phyloP scores from a whole-genome alignment of 2,797 vertebrate species.

The Carapus acus region DNA sequence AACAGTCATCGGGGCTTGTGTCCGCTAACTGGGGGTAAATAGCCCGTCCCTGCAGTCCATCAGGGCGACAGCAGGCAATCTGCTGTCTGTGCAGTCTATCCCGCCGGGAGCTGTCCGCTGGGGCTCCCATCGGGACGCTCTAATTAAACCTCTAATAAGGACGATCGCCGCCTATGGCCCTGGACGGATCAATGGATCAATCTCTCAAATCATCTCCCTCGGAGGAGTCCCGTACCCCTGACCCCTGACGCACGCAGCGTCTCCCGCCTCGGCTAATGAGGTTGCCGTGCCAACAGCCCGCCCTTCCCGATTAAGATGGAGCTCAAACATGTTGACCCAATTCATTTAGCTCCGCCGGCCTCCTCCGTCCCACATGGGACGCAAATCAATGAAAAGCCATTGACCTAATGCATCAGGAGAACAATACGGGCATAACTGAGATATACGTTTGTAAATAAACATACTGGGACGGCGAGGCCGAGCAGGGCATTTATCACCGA shows the following conservation, averaged over 20 bases:
- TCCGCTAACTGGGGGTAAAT: slow-evolving; percentile 10
- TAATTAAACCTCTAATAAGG: slow-evolving; percentile 65
- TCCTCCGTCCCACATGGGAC: slow-evolving; percentile 35
- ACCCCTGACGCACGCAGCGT: slow-evolving; percentile 50
- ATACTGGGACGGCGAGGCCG: slow-evolving; percentile 22
- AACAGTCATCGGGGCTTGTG: too few species aligned
- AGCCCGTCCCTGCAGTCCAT: slow-evolving; percentile 43
- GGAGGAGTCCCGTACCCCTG: slow-evolving; percentile 41
- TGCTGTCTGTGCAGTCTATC: slow-evolving; percentile 52
- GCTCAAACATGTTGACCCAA: slow-evolving; percentile 60
- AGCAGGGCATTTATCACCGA: slow-evolving; percentile 35
- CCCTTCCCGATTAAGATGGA: slow-evolving; percentile 55
- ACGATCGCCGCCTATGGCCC: slow-evolving; percentile 50
- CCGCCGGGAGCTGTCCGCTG: slow-evolving; percentile 27
- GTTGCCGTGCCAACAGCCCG: slow-evolving; percentile 42
- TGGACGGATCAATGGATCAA: slow-evolving; percentile 67
- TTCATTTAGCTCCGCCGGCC: slow-evolving; percentile 58
- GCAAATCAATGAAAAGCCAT: slow-evolving; percentile 62
- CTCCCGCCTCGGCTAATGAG: slow-evolving; percentile 58
- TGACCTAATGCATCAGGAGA: slow-evolving; percentile 53
- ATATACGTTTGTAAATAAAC: slow-evolving; percentile 49
- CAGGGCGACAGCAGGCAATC: slow-evolving; percentile 52
- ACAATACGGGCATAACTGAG: slow-evolving; percentile 32
- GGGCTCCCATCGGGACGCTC: slow-evolving; percentile 41
- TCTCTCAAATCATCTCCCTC: slow-evolving; percentile 63